phyloP scores from a whole-genome alignment of 2,888 invertebrate species.

The Seira musarum region DNA sequence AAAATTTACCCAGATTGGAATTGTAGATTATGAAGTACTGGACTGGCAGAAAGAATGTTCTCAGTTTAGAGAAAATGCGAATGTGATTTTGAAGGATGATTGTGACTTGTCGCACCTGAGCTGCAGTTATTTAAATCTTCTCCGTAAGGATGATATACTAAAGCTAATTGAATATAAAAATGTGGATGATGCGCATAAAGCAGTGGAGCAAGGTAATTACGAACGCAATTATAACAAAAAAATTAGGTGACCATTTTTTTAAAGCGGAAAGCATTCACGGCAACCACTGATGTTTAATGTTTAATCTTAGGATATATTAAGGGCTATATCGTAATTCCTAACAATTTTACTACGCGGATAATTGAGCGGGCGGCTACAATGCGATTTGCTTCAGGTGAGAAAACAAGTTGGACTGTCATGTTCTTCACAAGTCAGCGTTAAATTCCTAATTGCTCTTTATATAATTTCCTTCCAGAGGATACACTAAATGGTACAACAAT shows the following conservation, averaged over 20 bases:
- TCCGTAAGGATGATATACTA: too few relatives aligned
- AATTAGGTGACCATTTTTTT: too few relatives aligned
- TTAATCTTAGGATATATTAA: conserved; percentile 16
- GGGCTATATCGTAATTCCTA: conserved; percentile 30
- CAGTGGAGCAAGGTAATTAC: too few relatives aligned
- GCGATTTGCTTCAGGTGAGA: conserved; percentile 23
- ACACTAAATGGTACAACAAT: conserved; percentile 24
- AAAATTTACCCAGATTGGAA: conserved; percentile 21
- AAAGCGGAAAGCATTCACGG: background rate
- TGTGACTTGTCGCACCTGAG: conserved; percentile 20
- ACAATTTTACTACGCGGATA: conserved; percentile 19
- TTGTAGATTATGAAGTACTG: conserved; percentile 28
- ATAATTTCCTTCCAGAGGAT: too few relatives aligned
- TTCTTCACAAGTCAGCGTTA: too few relatives aligned
- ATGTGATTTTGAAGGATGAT: background rate
- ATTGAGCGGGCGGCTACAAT: conserved; percentile 19
- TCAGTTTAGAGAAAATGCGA: background rate
- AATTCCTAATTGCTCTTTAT: too few relatives aligned
- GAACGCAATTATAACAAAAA: too few relatives aligned
- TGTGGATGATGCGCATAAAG: too few relatives aligned
- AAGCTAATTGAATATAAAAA: too few relatives aligned
- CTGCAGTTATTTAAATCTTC: conserved; percentile 3
- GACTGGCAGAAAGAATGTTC: conserved; percentile 26
- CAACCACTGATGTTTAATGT: background rate
- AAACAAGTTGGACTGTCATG: too few relatives aligned